phyloP scores from a whole-genome alignment of 2,797 vertebrate genomes.

The Orestias chungarensis region DNA sequence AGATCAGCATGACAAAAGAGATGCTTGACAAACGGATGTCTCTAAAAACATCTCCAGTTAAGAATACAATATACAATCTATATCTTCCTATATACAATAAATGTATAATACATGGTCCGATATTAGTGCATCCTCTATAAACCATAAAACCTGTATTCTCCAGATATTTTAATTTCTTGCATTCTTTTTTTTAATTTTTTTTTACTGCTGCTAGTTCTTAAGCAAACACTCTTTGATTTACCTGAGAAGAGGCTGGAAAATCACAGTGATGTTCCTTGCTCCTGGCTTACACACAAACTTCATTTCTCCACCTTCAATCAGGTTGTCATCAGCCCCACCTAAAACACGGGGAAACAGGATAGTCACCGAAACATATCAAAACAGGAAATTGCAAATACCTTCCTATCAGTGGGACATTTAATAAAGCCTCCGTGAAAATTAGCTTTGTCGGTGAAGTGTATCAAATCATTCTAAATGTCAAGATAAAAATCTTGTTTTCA shows the following conservation, averaged over 20 bases:
- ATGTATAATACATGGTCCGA: no score
- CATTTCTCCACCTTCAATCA: slow-evolving; percentile 96
- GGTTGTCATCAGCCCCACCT: slow-evolving; percentile 97
- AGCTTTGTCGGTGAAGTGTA: neutral
- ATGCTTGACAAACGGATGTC: slow-evolving; percentile 22
- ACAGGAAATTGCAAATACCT: neutral
- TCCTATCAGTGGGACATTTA: neutral
- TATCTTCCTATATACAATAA: no score
- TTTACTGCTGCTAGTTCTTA: neutral
- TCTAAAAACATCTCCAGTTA: slow-evolving; percentile 13
- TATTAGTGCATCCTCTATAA: neutral
- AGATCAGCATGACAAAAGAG: slow-evolving; percentile 18
- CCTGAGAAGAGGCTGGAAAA: slow-evolving; percentile 97
- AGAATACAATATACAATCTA: no score
- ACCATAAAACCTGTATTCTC: neutral
- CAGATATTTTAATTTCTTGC: neutral
- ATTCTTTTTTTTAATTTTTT: neutral
- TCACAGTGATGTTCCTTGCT: slow-evolving; percentile 96
- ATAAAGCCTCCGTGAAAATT: neutral
- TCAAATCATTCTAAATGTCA: no score
- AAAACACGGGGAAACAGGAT: slow-evolving; percentile 34
- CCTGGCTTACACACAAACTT: slow-evolving; percentile 98
- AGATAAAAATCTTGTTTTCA: neutral
- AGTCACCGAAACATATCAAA: slow-evolving; percentile 2
- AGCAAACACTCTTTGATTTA: slow-evolving; percentile 55